Percentiles rank a stretch among this genome's conserved stretches.
These are phyloP conservation scores for Ophonus ardosiacus DNA, from an alignment of 2,888 invertebrate species.

Conservation along the genomic window DNA sequence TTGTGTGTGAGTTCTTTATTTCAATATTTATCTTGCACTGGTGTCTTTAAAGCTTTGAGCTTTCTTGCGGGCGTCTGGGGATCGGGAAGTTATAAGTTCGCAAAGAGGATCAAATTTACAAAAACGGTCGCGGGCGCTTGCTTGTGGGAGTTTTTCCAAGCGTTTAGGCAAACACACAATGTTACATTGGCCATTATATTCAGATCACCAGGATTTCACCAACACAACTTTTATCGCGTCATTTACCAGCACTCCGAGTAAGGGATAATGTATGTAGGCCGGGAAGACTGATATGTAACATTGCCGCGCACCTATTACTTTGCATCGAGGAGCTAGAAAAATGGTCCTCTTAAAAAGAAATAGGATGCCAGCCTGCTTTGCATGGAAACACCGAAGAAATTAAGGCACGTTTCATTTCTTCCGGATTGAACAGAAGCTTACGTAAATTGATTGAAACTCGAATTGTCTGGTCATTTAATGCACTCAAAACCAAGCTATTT, in stretches of 20 bases:
- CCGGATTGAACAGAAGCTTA: no score
- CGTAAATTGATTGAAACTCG: no score
- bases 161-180: slow-evolving; percentile 62
- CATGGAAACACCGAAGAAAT: neutral
- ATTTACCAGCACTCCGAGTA: neutral
- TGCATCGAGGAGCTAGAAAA: neutral
- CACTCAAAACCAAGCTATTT: no score
- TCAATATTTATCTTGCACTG: slow-evolving; percentile 33
- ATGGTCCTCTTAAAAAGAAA: neutral
- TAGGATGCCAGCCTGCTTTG: neutral
- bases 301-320: neutral
- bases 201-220: slow-evolving; percentile 41
- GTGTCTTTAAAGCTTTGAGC: neutral
- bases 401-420: neutral
- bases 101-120: slow-evolving; percentile 64
- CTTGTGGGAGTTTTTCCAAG: slow-evolving; percentile 57
- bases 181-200: slow-evolving; percentile 64
- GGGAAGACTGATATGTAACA: neutral
- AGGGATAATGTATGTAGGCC: neutral
- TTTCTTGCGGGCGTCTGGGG: slow-evolving; percentile 21
- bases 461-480: no score
- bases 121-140: slow-evolving; percentile 52
- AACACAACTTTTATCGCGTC: neutral
- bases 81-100: slow-evolving; percentile 61
- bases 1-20: neutral